Percentiles rank a stretch among this genome's conserved stretches.
phyloP scores from a whole-genome alignment of 2,888 invertebrate species.

The Strigamia transsilvanica region DNA sequence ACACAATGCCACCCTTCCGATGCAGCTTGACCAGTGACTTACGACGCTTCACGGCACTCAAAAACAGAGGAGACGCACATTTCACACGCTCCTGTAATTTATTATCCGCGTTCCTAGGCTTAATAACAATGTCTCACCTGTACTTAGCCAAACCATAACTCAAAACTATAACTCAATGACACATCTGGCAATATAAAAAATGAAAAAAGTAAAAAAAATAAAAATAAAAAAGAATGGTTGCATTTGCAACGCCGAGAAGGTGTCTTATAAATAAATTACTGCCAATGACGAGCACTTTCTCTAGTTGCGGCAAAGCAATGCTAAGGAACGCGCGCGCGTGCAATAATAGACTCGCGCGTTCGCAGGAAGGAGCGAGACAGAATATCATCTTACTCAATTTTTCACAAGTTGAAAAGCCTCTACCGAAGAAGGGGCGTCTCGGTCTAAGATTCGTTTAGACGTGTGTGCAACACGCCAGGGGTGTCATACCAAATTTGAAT shows the following conservation, averaged over 20 bases:
- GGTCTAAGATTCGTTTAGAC: constrained; percentile 50
- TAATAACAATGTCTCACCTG: constrained; percentile 49
- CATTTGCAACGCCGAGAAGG: constrained; percentile 34
- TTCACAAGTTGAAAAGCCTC: constrained; percentile 47
- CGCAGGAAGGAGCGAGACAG: neutral
- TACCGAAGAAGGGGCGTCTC: constrained; percentile 45
- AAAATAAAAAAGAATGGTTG: neutral
- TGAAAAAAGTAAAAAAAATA: neutral
- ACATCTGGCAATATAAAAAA: neutral
- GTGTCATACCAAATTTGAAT: constrained; percentile 53
- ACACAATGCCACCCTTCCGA: neutral
- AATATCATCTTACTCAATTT: constrained; percentile 49
- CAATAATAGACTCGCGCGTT: constrained; percentile 24
- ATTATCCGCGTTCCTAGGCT: constrained; percentile 28
- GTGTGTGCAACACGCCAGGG: constrained; percentile 35
- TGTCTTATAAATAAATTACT: constrained; percentile 47
- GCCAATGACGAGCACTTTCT: constrained; percentile 46
- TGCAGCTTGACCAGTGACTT: constrained; percentile 39
- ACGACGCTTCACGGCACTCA: constrained; percentile 5
- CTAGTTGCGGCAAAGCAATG: constrained; percentile 29
- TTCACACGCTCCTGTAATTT: constrained; percentile 41
- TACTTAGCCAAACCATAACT: constrained; percentile 45
- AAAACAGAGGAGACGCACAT: constrained; percentile 33
- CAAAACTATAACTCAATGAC: constrained; percentile 45
- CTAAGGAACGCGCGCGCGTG: constrained; percentile 40